phyloP scores from a whole-genome alignment of 2,797 vertebrate genomes.

The Bovichtus diacanthus region DNA sequence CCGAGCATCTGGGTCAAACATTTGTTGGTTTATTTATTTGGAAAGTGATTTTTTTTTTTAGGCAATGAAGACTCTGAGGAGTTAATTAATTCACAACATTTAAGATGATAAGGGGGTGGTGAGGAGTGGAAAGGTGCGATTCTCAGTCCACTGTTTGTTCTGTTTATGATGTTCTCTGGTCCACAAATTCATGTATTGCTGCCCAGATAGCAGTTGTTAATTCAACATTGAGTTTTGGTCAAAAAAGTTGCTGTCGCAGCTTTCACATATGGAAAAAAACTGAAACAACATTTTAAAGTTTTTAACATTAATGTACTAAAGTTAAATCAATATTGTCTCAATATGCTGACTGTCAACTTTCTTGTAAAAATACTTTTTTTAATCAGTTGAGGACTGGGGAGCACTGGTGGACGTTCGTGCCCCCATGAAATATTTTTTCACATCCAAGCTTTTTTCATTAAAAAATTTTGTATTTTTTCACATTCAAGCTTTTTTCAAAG shows the following conservation, averaged over 20 bases:
- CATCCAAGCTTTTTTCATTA: no score
- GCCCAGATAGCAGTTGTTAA: neutral
- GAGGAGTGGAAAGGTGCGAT: neutral
- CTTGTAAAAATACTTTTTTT: no score
- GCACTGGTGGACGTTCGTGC: no score
- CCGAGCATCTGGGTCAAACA: conserved; percentile 1
- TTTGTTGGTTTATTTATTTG: conserved; percentile 24
- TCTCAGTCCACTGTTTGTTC: neutral
- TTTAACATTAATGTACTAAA: neutral
- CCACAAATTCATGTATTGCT: neutral
- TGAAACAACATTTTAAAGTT: neutral
- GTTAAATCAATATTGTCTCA: neutral
- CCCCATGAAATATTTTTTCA: no score
- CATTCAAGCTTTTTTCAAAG: no score
- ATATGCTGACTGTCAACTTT: neutral
- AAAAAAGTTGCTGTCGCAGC: neutral
- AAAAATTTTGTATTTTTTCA: no score
- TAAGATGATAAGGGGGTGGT: neutral
- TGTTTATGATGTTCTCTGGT: neutral
- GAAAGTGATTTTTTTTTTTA: neutral
- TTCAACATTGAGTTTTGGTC: neutral
- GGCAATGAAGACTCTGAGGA: neutral
- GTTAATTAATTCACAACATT: neutral
- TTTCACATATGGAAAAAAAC: neutral
- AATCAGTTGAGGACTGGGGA: no score